Percentiles rank a stretch among this genome's conserved stretches.
phyloP scores from a whole-genome alignment of 2,888 invertebrate genomes.

The Perizoma flavofasciatum region DNA sequence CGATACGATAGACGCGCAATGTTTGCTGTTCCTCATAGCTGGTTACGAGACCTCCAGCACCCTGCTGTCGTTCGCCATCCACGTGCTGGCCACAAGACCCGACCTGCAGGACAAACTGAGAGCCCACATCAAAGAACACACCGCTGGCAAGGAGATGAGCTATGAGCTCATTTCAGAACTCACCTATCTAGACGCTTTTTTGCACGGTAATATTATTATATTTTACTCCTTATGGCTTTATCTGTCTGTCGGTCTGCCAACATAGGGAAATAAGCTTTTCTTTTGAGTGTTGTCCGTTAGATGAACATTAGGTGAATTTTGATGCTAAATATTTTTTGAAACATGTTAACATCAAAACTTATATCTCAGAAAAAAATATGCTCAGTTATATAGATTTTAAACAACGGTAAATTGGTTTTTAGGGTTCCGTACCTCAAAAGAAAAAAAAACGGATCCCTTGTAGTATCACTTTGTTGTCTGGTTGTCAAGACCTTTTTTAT shows the following conservation, averaged over 20 bases:
- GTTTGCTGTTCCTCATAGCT: constrained; percentile 83
- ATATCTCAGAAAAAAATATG: too few species aligned
- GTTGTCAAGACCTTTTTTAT: too few species aligned
- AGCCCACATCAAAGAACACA: constrained; percentile 64
- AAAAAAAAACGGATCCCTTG: too few species aligned
- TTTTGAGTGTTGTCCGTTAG: too few species aligned
- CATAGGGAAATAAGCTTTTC: too few species aligned
- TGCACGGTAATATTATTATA: constrained; percentile 54
- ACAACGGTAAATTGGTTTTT: too few species aligned
- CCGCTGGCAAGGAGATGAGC: constrained; percentile 64
- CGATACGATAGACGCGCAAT: constrained; percentile 82
- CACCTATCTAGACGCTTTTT: constrained; percentile 68
- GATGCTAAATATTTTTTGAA: too few species aligned
- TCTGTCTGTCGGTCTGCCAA: background rate
- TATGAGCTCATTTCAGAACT: constrained; percentile 67
- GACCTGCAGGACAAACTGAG: constrained; percentile 75
- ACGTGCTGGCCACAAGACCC: constrained; percentile 76
- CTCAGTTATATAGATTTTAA: too few species aligned
- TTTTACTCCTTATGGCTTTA: background rate
- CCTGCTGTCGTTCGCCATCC: constrained; percentile 80
- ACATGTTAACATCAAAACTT: too few species aligned
- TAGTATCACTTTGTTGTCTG: too few species aligned
- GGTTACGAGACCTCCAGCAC: constrained; percentile 86
- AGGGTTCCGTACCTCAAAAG: too few species aligned
- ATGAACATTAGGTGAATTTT: too few species aligned